Evolutionary conservation across 2,888 invertebrate genomes (phyloP).

Genomic region (Meiosimyza platycephala): DNA sequence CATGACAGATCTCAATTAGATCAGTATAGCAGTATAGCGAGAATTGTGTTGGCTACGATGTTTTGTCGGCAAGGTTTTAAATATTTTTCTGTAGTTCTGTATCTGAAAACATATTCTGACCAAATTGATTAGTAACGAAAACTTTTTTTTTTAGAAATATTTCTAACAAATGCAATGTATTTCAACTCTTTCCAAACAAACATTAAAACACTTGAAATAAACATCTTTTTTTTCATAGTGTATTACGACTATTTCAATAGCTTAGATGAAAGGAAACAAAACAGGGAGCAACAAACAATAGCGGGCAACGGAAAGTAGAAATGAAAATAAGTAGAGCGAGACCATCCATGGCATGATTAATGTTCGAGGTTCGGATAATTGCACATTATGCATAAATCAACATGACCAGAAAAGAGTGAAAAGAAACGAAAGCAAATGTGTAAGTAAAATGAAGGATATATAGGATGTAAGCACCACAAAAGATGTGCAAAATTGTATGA

Average conservation of each 20-base stretch:
- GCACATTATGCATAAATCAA: slow-evolving; percentile 48
- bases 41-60: no score
- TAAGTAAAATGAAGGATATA: slow-evolving; percentile 3
- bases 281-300: background rate
- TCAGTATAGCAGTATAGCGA: no score
- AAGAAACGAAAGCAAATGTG: slow-evolving; percentile 1
- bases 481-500: background rate
- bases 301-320: background rate
- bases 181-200: no score
- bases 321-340: background rate
- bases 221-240: no score
- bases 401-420: slow-evolving; percentile 24
- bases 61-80: no score
- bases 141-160: no score
- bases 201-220: no score
- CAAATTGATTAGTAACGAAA: no score
- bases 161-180: no score
- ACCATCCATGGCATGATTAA: slow-evolving; percentile 44
- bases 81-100: no score
- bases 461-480: slow-evolving; percentile 15
- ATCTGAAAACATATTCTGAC: no score
- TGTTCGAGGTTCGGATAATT: slow-evolving; percentile 47
- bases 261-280: slow-evolving; percentile 7
- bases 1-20: no score
- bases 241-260: slow-evolving; percentile 13